Percentiles rank a stretch among this genome's conserved stretches.
Conservation (phyloP, 2,113 vertebrate genomes). For the Hirundichthys speculiger region DNA sequence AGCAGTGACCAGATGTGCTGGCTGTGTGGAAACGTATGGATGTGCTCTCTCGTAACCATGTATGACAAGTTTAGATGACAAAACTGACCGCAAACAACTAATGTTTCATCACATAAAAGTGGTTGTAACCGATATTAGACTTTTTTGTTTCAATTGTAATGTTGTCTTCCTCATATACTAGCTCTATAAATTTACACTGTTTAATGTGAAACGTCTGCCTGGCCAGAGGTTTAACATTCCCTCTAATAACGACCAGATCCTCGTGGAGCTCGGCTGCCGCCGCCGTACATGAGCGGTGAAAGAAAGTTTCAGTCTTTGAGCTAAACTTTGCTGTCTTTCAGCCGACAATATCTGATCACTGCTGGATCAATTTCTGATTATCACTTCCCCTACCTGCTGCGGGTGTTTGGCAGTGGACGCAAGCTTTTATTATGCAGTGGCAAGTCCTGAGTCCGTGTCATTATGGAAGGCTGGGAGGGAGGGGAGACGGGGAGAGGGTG, state of each 20-base stretch:
- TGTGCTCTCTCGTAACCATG: neutral
- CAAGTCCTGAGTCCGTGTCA: slow-evolving; percentile 81
- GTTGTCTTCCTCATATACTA: neutral
- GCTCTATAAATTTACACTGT: neutral
- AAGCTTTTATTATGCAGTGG: slow-evolving; percentile 85
- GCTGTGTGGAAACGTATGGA: neutral
- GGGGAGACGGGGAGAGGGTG: slow-evolving; percentile 25
- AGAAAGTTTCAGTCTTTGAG: slow-evolving; percentile 8
- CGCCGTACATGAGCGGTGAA: slow-evolving; percentile 4
- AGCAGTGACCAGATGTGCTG: slow-evolving; percentile 11
- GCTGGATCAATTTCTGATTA: slow-evolving; percentile 34
- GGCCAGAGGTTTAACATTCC: slow-evolving; percentile 14
- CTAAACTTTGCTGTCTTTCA: slow-evolving; percentile 25
- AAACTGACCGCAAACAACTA: neutral
- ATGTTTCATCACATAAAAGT: neutral
- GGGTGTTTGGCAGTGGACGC: slow-evolving; percentile 71
- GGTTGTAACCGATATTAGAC: neutral
- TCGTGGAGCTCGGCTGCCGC: neutral
- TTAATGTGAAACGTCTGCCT: slow-evolving; percentile 14
- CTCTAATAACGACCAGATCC: slow-evolving; percentile 32
- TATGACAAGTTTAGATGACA: slow-evolving; percentile 11
- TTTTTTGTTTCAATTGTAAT: slow-evolving; percentile 2
- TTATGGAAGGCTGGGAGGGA: slow-evolving; percentile 71
- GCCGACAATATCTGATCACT: slow-evolving; percentile 30
- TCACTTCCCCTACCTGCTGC: slow-evolving; percentile 32